Base-by-base conservation (phyloP, 1,140 invertebrate species). In the Drosophila teissieri region DNA sequence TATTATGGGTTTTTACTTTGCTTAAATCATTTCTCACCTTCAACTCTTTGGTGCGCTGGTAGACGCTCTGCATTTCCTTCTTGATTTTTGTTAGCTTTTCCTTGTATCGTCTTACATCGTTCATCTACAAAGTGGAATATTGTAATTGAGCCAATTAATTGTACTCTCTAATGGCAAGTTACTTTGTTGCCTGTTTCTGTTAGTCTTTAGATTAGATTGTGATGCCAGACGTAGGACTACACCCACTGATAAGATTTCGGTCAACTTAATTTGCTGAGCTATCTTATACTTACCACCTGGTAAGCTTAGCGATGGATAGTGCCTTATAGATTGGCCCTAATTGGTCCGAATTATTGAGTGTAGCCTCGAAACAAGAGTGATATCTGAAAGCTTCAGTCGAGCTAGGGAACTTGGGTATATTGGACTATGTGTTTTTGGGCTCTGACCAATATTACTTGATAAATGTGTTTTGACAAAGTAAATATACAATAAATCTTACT, bases 21-120 rank as follows among this genome's bases (percentile, higher is more conserved):
- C 69, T 63, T 15, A 24, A 42, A 55, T 36, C 49, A 68, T 31
- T 36, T 57, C 49, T 81, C 53, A 92, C 91, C 89, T 92, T 92
- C n/a, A 92, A 62, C 2, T 79, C 76, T 73, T 91, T 91, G 17
- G 89, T 85, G 12, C 91, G 86, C 44, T 92, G 91, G 65, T 92
- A 91, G 49, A 92, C 88, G 37, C 39, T 74, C 52, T 91, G 85
- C 91, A 92, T 92, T 75, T 92, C 80, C 37, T 80, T 90, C 52
- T 91, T 92, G 51, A 92, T 90, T 67, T 68, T 80, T n/a, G 73
- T 64, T 53, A 92, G 69, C 56, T 90, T 92, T 22, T 92, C 91
- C 46, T 80, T 84, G 67, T 91, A 92, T 15, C 73, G 60, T 52
- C 80, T 88, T 31, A 91, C 89, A 69, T 85, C 75, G 49, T 70